phyloP scores from a whole-genome alignment of 2,888 invertebrate genomes.

The Caenorhabditis uteleia region DNA sequence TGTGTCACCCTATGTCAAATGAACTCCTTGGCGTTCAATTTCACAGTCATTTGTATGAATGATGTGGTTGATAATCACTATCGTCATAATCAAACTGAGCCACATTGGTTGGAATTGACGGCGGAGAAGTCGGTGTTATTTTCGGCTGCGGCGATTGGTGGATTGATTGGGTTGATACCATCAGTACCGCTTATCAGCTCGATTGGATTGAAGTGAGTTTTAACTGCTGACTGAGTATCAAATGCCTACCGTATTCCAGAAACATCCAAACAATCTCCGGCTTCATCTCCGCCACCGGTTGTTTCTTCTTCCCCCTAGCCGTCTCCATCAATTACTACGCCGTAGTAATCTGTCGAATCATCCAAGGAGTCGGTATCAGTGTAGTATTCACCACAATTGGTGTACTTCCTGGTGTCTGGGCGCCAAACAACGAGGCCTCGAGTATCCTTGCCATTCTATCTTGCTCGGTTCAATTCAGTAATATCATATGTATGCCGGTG shows the following conservation, averaged over 20 bases:
- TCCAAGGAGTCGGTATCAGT: slow-evolving; percentile 30
- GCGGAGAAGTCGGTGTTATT: slow-evolving; percentile 19
- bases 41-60: slow-evolving; percentile 42
- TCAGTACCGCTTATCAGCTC: slow-evolving; percentile 9
- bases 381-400: slow-evolving; percentile 29
- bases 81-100: neutral
- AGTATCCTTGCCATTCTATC: slow-evolving; percentile 32
- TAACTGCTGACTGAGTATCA: no score
- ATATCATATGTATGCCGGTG: slow-evolving; percentile 38
- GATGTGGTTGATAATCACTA: slow-evolving; percentile 12
- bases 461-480: slow-evolving; percentile 15
- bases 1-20: slow-evolving; percentile 21
- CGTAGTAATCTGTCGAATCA: slow-evolving; percentile 17
- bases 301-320: slow-evolving; percentile 28
- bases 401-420: slow-evolving; percentile 27
- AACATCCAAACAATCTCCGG: slow-evolving; percentile 10
- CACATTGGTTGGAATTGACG: slow-evolving; percentile 27
- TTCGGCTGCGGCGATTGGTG: slow-evolving; percentile 26
- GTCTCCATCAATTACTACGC: slow-evolving; percentile 17
- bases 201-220: slow-evolving; percentile 19
- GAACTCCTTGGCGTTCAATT: slow-evolving; percentile 31
- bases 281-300: slow-evolving; percentile 20
- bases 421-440: slow-evolving; percentile 17
- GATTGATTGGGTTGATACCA: slow-evolving; percentile 24
- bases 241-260: neutral